Evolutionary conservation across 1,140 invertebrate genomes (phyloP).

Genomic region (Cydia splendana): DNA sequence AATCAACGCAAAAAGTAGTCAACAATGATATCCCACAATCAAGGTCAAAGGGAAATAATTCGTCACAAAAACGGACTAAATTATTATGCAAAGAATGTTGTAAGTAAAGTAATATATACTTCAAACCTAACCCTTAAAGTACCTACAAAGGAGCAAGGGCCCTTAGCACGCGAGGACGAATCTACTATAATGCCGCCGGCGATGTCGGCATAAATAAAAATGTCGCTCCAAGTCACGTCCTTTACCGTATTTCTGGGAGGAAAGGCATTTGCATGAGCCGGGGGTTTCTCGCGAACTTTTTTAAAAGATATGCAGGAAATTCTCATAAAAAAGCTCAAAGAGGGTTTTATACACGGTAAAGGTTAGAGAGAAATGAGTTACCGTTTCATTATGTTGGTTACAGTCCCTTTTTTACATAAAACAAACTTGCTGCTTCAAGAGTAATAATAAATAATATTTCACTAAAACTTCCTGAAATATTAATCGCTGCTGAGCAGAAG

Average conservation of each 20-base stretch:
- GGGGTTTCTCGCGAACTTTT: not conserved
- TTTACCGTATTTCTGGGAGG: not conserved
- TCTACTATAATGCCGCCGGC: not conserved
- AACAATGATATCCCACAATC: not conserved
- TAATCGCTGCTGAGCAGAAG: not conserved
- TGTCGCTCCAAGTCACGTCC: not conserved
- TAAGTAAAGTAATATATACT: constrained; percentile 29
- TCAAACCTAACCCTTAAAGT: not conserved
- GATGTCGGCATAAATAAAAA: constrained; percentile 2
- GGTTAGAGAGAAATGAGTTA: not conserved
- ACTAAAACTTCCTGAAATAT: not conserved
- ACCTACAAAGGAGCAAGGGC: not conserved
- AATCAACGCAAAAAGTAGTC: too few species aligned
- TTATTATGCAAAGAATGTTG: not conserved
- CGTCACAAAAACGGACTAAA: constrained; percentile 24
- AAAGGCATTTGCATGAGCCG: constrained; percentile 11
- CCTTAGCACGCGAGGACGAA: not conserved
- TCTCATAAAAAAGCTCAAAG: constrained; percentile 16
- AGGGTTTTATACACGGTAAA: not conserved
- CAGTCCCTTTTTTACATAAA: not conserved
- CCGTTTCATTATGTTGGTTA: not conserved
- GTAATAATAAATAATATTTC: not conserved
- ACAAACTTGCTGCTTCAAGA: not conserved
- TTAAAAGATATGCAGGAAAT: not conserved
- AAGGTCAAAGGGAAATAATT: not conserved